phyloP scores from a whole-genome alignment of 37 sponge, comb jelly and placozoan species.

The Halichondria panicea region DNA sequence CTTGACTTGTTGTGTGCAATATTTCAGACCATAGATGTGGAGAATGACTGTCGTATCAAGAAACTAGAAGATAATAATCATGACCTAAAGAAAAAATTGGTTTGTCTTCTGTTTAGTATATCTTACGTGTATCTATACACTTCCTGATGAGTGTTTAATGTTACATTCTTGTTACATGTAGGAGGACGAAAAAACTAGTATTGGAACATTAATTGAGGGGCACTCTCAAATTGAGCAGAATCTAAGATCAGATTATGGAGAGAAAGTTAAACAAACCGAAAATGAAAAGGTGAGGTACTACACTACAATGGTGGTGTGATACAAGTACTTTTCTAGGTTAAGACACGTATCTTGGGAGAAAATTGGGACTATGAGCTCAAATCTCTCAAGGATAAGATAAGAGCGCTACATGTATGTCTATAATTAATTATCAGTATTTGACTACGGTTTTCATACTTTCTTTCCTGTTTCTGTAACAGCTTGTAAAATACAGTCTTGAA shows the following conservation, averaged over 20 bases:
- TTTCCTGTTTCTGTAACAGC: background rate
- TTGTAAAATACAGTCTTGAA: constrained; percentile 46
- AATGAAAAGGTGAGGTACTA: constrained; percentile 46
- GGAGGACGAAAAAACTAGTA: constrained; percentile 20
- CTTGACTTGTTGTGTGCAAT: constrained; percentile 5
- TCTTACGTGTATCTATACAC: background rate
- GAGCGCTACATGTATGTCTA: constrained; percentile 60
- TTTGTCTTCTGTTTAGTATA: constrained; percentile 3
- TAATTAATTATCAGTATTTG: background rate
- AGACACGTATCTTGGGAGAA: background rate
- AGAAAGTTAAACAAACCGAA: constrained; percentile 48
- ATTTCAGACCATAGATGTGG: constrained; percentile 26
- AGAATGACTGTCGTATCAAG: constrained; percentile 51
- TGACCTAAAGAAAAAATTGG: constrained; percentile 43
- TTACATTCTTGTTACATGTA: background rate
- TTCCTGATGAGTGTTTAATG: background rate
- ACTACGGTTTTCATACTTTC: background rate
- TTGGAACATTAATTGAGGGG: constrained; percentile 9
- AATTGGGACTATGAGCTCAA: constrained; percentile 52
- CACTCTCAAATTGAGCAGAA: constrained; percentile 43
- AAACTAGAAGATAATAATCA: constrained; percentile 37
- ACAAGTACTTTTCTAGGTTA: constrained; percentile 3
- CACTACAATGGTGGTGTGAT: background rate
- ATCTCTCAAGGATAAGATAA: constrained; percentile 74
- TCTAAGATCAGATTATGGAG: constrained; percentile 26